Evolutionary conservation across 1,140 invertebrate genomes (phyloP).

Genomic region (Calycopis cecrops): DNA sequence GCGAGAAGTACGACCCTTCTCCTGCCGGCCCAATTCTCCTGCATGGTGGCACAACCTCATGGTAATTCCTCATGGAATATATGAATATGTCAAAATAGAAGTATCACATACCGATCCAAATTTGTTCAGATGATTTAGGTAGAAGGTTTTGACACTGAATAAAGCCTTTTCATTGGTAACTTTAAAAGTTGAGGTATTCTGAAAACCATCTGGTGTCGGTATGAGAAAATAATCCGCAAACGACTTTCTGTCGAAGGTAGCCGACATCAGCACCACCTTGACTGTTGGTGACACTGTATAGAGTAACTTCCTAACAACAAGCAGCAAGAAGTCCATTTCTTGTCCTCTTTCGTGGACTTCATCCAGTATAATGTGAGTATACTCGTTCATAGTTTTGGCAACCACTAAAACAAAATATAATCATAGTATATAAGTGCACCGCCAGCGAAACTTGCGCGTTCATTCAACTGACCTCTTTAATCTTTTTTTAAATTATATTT

Average conservation of each 20-base stretch:
- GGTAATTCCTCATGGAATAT: too few species aligned
- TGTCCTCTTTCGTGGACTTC: constrained; percentile 97
- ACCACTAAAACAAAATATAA: constrained; percentile 42
- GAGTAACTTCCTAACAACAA: constrained; percentile 89
- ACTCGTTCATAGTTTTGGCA: constrained; percentile 76
- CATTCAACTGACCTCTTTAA: too few species aligned
- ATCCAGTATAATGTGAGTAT: constrained; percentile 95
- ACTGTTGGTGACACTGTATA: constrained; percentile 81
- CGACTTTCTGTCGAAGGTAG: constrained; percentile 84
- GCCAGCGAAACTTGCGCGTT: too few species aligned
- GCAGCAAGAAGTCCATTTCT: constrained; percentile 93
- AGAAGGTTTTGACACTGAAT: constrained; percentile 77
- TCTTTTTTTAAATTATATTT: too few species aligned
- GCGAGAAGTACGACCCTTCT: too few species aligned
- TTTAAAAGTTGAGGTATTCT: constrained; percentile 76
- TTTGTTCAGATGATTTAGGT: constrained; percentile 80
- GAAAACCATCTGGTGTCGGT: constrained; percentile 59
- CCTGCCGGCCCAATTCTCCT: too few species aligned
- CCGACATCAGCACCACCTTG: constrained; percentile 92
- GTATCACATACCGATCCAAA: constrained; percentile 54
- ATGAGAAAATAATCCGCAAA: constrained; percentile 85
- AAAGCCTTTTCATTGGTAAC: constrained; percentile 74
- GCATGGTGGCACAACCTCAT: background rate
- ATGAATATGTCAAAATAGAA: constrained; percentile 9
- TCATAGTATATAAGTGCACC: too few species aligned